Base-by-base conservation (phyloP, 2,888 invertebrate genomes). In the Patella depressa region DNA sequence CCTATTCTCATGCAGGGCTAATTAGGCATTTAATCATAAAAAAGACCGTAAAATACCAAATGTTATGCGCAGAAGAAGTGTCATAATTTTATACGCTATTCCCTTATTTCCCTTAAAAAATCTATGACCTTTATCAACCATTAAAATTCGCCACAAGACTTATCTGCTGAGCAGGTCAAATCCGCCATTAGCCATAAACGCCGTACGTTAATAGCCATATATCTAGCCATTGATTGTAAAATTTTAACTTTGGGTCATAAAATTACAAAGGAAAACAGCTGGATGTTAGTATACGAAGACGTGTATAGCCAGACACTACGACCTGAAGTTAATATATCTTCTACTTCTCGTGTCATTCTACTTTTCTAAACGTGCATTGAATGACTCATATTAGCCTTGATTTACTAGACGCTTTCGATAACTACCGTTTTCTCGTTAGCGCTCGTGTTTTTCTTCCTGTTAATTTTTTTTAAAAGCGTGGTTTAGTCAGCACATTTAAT, bases 261-360 rank as follows among this genome's bases (percentile, higher is more conserved):
- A 65, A 65, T 65, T 19, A 65, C 65, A 65, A 65, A 24, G 19
- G 65, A 65, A 65, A 65, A 65, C 65, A 65, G 65, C 65, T 65
- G 65, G 65, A 65, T 65, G 65, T 19, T 14, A 19, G 24, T 24
- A 65, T 24, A 65, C 24, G 24, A 65, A 65, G 19, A 65, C 65
- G 24, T 65, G 65, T 24, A 65, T 65, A 65, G 19, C 19, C 19
- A 65, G 65, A 65, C 65, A 65, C 24, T 65, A 65, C 65, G 65
- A 65, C 24, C 65, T 19, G 19, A 19, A 45, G 45, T 45, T 45
- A 45, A 45, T 45, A 45, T 45, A 12, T 65, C 24, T 65, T 65
- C n/a, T n/a, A 65, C 65, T 65, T 19, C 19, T 24, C 19, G 24
- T 65, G 65, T 65, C 65, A 65, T 65, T 65, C 65, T 65, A 65